Conservation (phyloP, 2,113 vertebrate species). For the Sebastes fasciatus region DNA sequence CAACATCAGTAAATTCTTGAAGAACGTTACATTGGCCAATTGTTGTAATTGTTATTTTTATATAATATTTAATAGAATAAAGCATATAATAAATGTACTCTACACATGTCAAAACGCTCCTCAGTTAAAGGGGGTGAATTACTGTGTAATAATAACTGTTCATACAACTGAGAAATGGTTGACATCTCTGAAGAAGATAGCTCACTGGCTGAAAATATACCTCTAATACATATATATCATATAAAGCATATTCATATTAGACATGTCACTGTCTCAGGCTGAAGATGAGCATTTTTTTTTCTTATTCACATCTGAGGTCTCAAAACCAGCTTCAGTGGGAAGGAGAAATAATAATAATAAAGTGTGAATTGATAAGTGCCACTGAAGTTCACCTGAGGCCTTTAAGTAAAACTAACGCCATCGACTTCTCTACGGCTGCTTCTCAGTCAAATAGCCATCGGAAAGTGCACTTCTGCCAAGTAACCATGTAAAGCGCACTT, state of each 20-base stretch:
- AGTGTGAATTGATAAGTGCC: conserved; percentile 64
- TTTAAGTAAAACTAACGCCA: conserved; percentile 66
- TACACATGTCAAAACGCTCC: conserved; percentile 66
- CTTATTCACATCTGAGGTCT: conserved; percentile 65
- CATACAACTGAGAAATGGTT: conserved; percentile 70
- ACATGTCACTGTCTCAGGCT: conserved; percentile 67
- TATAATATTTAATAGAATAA: conserved; percentile 66
- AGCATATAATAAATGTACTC: conserved; percentile 70
- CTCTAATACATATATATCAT: conserved; percentile 77
- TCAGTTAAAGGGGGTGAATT: conserved; percentile 57
- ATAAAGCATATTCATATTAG: conserved; percentile 77
- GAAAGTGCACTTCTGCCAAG: conserved; percentile 72
- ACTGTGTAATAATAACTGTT: conserved; percentile 43
- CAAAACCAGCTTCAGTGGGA: conserved; percentile 55
- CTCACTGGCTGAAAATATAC: conserved; percentile 80
- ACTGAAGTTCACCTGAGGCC: conserved; percentile 80
- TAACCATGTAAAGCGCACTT: conserved; percentile 72
- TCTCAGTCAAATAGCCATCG: conserved; percentile 51
- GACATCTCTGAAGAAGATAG: conserved; percentile 78
- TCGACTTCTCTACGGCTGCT: conserved; percentile 25
- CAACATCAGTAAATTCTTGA: conserved; percentile 68
- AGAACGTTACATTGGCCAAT: conserved; percentile 65
- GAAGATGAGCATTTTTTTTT: conserved; percentile 50
- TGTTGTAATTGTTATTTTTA: conserved; percentile 61
- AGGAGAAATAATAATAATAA: conserved; percentile 49